A percentile compares a stretch with the other conserved stretches of the same genome.
Conservation (phyloP, 2,113 vertebrate genomes). For the Oreotrochilus melanogaster region DNA sequence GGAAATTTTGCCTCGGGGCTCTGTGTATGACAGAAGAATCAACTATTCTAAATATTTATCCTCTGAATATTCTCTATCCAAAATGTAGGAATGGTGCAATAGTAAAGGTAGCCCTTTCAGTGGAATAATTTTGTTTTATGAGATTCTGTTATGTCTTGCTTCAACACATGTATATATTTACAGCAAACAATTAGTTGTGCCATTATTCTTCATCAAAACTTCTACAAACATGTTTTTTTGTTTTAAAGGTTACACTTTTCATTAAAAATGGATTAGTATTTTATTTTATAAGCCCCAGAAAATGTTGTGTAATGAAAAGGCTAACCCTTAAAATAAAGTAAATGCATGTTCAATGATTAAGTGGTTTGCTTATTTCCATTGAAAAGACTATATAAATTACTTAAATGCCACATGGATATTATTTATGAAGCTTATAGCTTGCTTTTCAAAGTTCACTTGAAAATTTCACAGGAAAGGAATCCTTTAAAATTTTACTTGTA, state of each 20-base stretch:
- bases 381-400: slow-evolving; percentile 63
- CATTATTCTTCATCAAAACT: neutral
- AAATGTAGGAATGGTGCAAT: neutral
- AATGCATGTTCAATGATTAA: slow-evolving; percentile 52
- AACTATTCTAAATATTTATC: neutral
- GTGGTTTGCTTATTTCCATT: slow-evolving; percentile 23
- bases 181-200: neutral
- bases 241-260: slow-evolving; percentile 28
- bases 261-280: slow-evolving; percentile 48
- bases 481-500: neutral
- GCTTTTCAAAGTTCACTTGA: slow-evolving; percentile 42
- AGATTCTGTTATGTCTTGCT: neutral
- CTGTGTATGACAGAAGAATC: accelerated
- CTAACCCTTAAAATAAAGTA: slow-evolving; percentile 57
- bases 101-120: neutral
- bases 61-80: neutral
- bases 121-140: neutral
- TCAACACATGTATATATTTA: neutral
- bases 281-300: slow-evolving; percentile 58
- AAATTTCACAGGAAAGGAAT: neutral
- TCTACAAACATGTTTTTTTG: neutral
- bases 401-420: slow-evolving; percentile 41
- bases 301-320: slow-evolving; percentile 39
- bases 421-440: slow-evolving; percentile 59
- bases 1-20: neutral